Evolutionary conservation across 2,888 invertebrate genomes (phyloP), one percentile per base, ranked within the genome.

Genomic region (Brenthis daphne): DNA sequence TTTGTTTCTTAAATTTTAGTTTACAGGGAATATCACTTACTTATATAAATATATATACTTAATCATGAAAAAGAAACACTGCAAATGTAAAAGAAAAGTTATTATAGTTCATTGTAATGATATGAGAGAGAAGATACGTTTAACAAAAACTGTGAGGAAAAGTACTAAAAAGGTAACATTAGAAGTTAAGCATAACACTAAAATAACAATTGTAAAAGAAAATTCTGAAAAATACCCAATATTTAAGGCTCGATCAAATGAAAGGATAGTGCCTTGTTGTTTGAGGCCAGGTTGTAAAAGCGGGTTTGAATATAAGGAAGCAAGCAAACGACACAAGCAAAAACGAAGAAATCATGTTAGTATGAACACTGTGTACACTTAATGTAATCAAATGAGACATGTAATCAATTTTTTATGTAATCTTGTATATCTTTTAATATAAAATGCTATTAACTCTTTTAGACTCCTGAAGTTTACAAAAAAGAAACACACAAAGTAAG

Each of bases 81-180:
- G 37, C n/a, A 66, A 57, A 16, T 24, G 47, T 6, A 75, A 76
- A 63, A 76, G 70, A 3, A 71, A 77, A n/a, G 65, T 76, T 14
- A 72, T 77, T 6, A 75, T 77, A 6, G 70, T 77, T 63, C 74
- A 75, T 67, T 73, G 76, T 12, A 58, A 76, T 56, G 48, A 74
- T 0, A 76, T 69, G 51, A 74, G 67, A 53, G 57, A 66, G 20
- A 61, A 20, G 71, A 73, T 61, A 73, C 73, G 65, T 53, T 74
- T 50, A 67, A 71, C 13, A 70, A 72, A 48, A 64, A 74, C 48
- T 68, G 60, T 67, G 33, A 57, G 55, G 64, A 47, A 13, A 16
- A 37, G 2, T 13, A 65, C 14, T 29, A n/a, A 63, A 47, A 57
- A 47, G 24, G 47, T 69, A 50, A 57, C 33, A 68, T 57, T 68